Evolutionary conservation across 2,888 invertebrate species (phyloP).

Genomic region (Ethmia dodecea): DNA sequence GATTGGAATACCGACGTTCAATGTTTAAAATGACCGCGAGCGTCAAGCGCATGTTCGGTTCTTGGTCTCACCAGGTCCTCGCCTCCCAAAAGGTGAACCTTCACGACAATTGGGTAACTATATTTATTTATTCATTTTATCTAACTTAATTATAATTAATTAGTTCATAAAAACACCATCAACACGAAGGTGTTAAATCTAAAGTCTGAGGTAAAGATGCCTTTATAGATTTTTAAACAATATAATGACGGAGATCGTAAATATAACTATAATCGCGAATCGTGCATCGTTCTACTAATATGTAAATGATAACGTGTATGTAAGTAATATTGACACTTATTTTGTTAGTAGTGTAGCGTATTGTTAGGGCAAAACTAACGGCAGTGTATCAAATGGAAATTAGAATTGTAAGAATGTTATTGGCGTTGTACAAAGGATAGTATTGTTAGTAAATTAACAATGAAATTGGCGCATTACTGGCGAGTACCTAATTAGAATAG

Average conservation of each 20-base stretch:
- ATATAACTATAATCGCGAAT: conserved; percentile 55
- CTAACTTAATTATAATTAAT: conserved; percentile 66
- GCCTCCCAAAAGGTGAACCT: conserved; percentile 27
- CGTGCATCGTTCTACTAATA: conserved; percentile 69
- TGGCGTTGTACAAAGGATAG: conserved; percentile 75
- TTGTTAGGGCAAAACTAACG: conserved; percentile 61
- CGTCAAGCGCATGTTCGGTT: neutral
- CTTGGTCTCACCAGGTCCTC: conserved; percentile 33
- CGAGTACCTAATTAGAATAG: conserved; percentile 77
- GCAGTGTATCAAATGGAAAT: conserved; percentile 64
- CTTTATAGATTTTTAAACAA: conserved; percentile 74
- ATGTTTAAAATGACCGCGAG: neutral
- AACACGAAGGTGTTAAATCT: conserved; percentile 70
- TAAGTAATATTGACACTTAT: conserved; percentile 74
- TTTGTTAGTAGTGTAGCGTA: conserved; percentile 69
- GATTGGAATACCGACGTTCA: conserved; percentile 23
- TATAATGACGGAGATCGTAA: conserved; percentile 60
- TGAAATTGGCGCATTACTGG: conserved; percentile 77
- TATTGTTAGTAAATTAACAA: conserved; percentile 69
- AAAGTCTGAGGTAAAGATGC: conserved; percentile 78
- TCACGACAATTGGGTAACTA: conserved; percentile 58
- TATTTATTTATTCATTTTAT: conserved; percentile 68
- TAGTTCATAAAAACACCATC: conserved; percentile 67
- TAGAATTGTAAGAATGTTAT: conserved; percentile 68
- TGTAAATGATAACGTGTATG: conserved; percentile 52